These are phyloP conservation scores for Lottia scabra DNA, from an alignment of 2,888 invertebrate species.

Conservation along the genomic window DNA sequence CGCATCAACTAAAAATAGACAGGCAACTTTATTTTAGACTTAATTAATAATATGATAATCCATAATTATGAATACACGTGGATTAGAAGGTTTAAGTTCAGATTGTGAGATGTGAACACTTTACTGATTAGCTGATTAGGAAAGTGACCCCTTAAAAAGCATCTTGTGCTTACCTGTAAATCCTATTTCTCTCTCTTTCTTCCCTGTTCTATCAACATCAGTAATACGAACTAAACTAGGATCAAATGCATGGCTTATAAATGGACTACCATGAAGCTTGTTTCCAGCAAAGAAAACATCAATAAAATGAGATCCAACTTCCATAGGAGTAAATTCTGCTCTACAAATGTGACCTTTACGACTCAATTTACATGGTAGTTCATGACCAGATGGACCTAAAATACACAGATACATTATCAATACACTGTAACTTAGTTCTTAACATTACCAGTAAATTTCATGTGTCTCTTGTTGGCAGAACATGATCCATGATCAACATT, in stretches of 20 bases:
- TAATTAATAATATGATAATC: too few relatives aligned
- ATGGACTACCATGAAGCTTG: slow-evolving; percentile 90
- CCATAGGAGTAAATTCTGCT: slow-evolving; percentile 82
- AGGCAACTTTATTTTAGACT: background rate
- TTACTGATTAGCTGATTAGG: too few relatives aligned
- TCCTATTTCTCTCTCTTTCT: slow-evolving; percentile 61
- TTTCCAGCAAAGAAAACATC: slow-evolving; percentile 93
- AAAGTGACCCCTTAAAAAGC: too few relatives aligned
- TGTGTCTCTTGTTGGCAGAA: too few relatives aligned
- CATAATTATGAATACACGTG: too few relatives aligned
- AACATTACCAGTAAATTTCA: too few relatives aligned
- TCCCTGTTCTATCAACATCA: slow-evolving; percentile 54
- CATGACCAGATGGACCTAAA: slow-evolving; percentile 36
- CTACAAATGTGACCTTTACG: slow-evolving; percentile 31
- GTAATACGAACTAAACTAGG: slow-evolving; percentile 83
- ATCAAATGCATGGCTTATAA: slow-evolving; percentile 94
- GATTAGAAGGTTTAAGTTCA: too few relatives aligned
- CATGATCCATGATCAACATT: too few relatives aligned
- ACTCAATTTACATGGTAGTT: slow-evolving; percentile 30
- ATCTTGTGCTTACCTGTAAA: slow-evolving; percentile 44
- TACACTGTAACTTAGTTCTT: too few relatives aligned
- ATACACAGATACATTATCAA: background rate
- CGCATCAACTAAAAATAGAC: slow-evolving; percentile 86
- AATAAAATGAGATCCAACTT: slow-evolving; percentile 88
- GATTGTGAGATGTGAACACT: too few relatives aligned